A percentile compares a stretch with the other conserved stretches of the same genome.
Evolutionary conservation across 2,113 vertebrate species (phyloP).

Genomic region (Laticauda colubrina): DNA sequence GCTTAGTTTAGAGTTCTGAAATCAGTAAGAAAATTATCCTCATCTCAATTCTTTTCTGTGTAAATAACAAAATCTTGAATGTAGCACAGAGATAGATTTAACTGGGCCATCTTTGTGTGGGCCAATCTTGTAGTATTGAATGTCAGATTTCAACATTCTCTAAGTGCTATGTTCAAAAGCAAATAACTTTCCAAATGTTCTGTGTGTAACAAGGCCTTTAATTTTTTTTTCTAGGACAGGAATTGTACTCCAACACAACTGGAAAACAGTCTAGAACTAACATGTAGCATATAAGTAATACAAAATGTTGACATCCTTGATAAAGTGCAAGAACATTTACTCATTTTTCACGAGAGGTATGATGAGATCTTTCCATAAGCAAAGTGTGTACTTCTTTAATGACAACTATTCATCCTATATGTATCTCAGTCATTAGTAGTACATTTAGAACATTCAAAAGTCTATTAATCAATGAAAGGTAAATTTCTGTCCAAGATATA

Average conservation of each 20-base stretch:
- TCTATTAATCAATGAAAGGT: not conserved
- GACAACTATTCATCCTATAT: conserved; percentile 17
- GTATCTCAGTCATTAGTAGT: not conserved
- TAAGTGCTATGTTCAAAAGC: not conserved
- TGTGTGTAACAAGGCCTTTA: not conserved
- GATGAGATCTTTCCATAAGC: conserved; percentile 6
- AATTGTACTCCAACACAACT: not conserved
- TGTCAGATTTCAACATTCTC: not conserved
- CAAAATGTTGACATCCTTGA: not conserved
- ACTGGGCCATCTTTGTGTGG: not conserved
- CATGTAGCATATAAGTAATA: conserved; percentile 26
- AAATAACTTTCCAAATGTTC: not conserved
- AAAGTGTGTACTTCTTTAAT: conserved; percentile 29
- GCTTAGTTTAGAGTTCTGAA: not conserved
- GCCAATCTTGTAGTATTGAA: not conserved
- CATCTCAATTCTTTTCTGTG: conserved; percentile 3
- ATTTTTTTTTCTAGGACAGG: not conserved
- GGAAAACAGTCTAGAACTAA: not conserved
- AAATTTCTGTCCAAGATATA: not conserved
- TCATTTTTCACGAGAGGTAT: conserved; percentile 23
- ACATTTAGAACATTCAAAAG: not conserved
- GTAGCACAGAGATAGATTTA: conserved; percentile 36
- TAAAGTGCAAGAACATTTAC: conserved; percentile 17
- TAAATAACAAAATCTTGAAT: conserved; percentile 33
- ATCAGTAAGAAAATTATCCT: not conserved